Evolutionary conservation across 37 sponge, comb jelly and placozoan species (phyloP).

Genomic region (Dysidea cf. avara): DNA sequence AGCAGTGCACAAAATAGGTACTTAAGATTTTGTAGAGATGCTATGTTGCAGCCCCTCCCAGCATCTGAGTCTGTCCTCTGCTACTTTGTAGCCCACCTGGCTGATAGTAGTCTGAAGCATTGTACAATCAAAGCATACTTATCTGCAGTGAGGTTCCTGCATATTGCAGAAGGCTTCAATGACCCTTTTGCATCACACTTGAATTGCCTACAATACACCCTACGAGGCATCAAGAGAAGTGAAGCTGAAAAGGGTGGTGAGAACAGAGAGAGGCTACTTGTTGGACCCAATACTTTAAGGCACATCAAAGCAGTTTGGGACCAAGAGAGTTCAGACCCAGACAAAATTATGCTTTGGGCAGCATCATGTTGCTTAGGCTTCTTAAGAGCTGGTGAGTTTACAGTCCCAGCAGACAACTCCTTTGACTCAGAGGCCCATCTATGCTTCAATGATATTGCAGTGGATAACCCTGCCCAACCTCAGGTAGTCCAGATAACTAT

Average conservation of each 20-base stretch:
- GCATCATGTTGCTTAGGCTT: slow-evolving; percentile 27
- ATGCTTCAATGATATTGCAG: slow-evolving; percentile 1
- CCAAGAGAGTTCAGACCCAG: slow-evolving; percentile 2
- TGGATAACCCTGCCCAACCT: slow-evolving; percentile 9
- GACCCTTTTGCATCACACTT: too few relatives aligned
- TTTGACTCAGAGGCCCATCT: slow-evolving; percentile 19
- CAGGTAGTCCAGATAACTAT: slow-evolving; percentile 5
- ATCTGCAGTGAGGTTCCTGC: slow-evolving; percentile 11
- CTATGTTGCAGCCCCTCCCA: too few relatives aligned
- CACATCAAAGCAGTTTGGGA: too few relatives aligned
- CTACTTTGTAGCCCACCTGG: slow-evolving; percentile 7
- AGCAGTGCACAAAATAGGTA: slow-evolving; percentile 2
- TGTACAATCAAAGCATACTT: slow-evolving; percentile 27
- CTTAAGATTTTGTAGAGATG: slow-evolving; percentile 1
- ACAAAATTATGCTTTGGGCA: slow-evolving; percentile 35
- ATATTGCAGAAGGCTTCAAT: too few relatives aligned
- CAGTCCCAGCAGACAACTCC: neutral
- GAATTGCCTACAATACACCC: neutral
- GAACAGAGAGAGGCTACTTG: slow-evolving; percentile 7
- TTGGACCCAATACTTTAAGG: slow-evolving; percentile 13
- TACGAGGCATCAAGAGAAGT: slow-evolving; percentile 12
- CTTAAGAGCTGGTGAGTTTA: too few relatives aligned
- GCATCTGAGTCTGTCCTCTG: too few relatives aligned
- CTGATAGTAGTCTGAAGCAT: neutral
- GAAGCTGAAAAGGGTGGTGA: slow-evolving; percentile 10